Evolutionary conservation across 2,888 invertebrate species (phyloP), one percentile per base, ranked within the genome.

Genomic region (Apodemia duryi): DNA sequence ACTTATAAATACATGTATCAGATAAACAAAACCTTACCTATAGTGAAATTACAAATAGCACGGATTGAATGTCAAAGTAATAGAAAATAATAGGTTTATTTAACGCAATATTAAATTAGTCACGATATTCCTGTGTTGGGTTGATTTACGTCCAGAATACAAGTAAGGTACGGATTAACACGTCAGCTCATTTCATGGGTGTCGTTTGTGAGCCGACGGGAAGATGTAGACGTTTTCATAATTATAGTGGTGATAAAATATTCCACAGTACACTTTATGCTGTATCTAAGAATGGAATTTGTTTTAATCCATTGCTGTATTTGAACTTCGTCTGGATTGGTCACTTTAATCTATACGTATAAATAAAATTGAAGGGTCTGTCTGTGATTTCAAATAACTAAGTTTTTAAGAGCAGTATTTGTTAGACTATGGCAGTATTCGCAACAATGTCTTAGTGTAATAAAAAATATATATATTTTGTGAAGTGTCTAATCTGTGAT

Each of bases 181-280:
- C 76, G 82, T 83, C 82, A 75, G 74, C 72, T 67, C 71, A 74
- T 79, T 81, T 76, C 77, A 79, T 71, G 80, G 77, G 68, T 74
- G 77, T 76, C 78, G 68, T 69, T 63, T 65, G 69, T 70, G 67
- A 70, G 65, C 60, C 72, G 72, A 70, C 72, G 70, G 72, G 68
- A 69, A 61, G 71, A 67, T 71, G 10, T 29, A 54, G 54, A 54
- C 54, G 73, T 73, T 70, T 66, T 41, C 46, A 62, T 68, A 66
- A 69, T 69, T 68, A 68, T 64, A 64, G 67, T 64, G 61, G 65
- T 69, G 62, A 57, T 65, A 64, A 52, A 67, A 61, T 61, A 62
- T 54, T 54, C 28, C 41, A 41, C 41, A 54, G 28, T 41, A 54
- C 32, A 54, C 54, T 63, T 63, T 41, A 54, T 54, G 63, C 51